These are phyloP conservation scores for Penaeus vannamei DNA, from an alignment of 1,140 invertebrate species.

Conservation along the genomic window DNA sequence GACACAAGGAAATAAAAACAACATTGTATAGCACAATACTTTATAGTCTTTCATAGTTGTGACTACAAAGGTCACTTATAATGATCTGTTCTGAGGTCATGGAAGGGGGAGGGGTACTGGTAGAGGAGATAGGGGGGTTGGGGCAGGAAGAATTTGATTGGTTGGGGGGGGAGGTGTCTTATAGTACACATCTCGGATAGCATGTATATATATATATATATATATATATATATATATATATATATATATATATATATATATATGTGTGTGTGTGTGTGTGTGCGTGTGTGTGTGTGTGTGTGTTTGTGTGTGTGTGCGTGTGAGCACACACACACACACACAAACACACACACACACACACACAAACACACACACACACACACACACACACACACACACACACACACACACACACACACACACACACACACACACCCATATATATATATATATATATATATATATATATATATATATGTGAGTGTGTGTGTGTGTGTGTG, in stretches of 20 bases:
- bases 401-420: background rate
- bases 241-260: constrained; percentile 33
- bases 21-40: too few relatives aligned
- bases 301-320: background rate
- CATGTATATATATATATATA: constrained; percentile 23
- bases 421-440: background rate
- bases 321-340: background rate
- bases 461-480: too few relatives aligned
- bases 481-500: too few relatives aligned
- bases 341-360: constrained; percentile 3
- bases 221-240: constrained; percentile 16
- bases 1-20: too few relatives aligned
- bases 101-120: too few relatives aligned
- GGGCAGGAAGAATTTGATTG: background rate
- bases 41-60: too few relatives aligned
- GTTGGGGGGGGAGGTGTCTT: background rate
- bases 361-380: background rate
- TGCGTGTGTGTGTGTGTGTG: background rate
- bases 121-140: background rate
- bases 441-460: too few relatives aligned
- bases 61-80: too few relatives aligned
- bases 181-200: background rate
- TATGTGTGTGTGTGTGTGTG: constrained; percentile 1
- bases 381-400: background rate
- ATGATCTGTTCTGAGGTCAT: too few relatives aligned